Percentiles rank a stretch among this genome's conserved stretches.
Evolutionary conservation across 2,797 vertebrate species (phyloP).

Genomic region (Neopelma chrysocephalum): DNA sequence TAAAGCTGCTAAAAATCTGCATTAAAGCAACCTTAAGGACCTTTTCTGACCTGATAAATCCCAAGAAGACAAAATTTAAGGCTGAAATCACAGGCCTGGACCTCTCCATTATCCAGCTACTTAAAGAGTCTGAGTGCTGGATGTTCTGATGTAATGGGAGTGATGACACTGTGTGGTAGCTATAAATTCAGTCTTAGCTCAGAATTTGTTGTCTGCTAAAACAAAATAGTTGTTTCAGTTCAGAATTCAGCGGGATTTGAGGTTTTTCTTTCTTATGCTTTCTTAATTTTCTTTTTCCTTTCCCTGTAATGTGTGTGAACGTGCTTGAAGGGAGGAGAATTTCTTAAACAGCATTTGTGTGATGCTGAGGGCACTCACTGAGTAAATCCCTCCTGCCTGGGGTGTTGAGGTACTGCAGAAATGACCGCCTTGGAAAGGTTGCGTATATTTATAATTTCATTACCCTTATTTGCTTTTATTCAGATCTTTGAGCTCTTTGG

Average conservation of each 20-base stretch:
- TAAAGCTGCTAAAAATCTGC: background rate
- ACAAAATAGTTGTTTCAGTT: background rate
- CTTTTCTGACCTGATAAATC: background rate
- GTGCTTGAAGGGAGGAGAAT: background rate
- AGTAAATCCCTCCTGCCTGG: background rate
- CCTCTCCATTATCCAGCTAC: background rate
- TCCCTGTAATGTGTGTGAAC: accelerated
- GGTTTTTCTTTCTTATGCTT: background rate
- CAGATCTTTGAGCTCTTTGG: background rate
- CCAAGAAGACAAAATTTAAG: background rate
- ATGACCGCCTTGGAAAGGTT: background rate
- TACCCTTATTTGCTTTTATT: background rate
- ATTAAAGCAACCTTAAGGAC: background rate
- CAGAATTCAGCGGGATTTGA: background rate
- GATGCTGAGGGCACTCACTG: background rate
- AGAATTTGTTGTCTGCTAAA: background rate
- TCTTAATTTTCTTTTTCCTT: background rate
- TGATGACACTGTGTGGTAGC: background rate
- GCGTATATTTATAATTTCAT: background rate
- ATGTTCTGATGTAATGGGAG: background rate
- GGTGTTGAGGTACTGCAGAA: background rate
- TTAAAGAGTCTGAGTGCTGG: background rate
- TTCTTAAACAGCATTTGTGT: background rate
- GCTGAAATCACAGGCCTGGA: background rate
- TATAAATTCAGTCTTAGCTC: background rate